Base-by-base conservation (phyloP, 2,797 vertebrate species). In the Hippopotamyrus pictus region DNA sequence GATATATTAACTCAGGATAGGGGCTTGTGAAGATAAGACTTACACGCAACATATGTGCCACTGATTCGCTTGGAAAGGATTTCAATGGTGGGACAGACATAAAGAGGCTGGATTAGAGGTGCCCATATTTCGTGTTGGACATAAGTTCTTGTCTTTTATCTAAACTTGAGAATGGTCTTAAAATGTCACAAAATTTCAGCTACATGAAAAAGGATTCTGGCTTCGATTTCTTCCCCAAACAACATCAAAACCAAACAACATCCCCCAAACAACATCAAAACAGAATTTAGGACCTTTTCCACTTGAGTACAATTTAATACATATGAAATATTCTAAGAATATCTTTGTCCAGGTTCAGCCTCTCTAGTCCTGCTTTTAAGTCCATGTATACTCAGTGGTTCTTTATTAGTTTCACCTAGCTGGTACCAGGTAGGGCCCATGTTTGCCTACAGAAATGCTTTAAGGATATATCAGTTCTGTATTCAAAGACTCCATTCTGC, bases 1-100 rank as follows among this genome's bases (percentile, higher is more conserved):
- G 54, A 88, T 69, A 69, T 48, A 65, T 88, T 48, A 88, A 65
- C 57, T 88, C 25, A 22, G 57, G 86, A 59, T 44, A 65, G 57
- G 41, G 50, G 50, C 53, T 22, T 22, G 19, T 65, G 59, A 48
- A 69, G 51, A 69, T 48, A 44, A 22, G 53, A 87, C 54, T 44
- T 87, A 51, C 48, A 9, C 22, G 8, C 25, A 53, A 53, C 22
- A 86, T 86, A 53, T 51, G 25, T 86, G 84, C 7, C 50, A 53
- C n/a, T 86, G 84, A 86, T 86, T 86, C 46, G 1, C 84, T 86
- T 86, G 22, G 50, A 86, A 50, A 54, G 50, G 46, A 86, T 86
- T 86, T 86, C 48, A 86, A 12, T 33, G 22, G 84, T 22, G 84
- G 25, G 48, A 86, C n/a, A 53, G 5, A 53, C 17, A 86, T 22